Conservation (phyloP, 2,113 vertebrate species). For the Gorsachius goisagi region DNA sequence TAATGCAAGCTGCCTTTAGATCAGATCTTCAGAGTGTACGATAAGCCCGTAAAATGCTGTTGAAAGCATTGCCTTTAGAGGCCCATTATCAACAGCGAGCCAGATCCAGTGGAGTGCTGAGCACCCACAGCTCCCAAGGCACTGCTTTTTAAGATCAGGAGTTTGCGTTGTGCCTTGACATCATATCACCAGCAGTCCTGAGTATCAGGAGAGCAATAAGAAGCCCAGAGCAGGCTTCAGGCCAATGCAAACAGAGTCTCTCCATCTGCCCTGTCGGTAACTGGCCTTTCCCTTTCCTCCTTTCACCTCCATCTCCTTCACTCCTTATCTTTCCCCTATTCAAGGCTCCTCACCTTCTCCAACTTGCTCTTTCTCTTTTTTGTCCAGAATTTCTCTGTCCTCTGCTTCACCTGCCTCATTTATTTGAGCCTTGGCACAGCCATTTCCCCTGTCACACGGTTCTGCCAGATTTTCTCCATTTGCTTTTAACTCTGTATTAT, state of each 20-base stretch:
- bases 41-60: not conserved
- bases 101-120: not conserved
- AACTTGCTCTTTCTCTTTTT: not conserved
- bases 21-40: not conserved
- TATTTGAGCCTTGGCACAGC: not conserved
- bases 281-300: not conserved
- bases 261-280: not conserved
- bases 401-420: not conserved
- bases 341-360: not conserved
- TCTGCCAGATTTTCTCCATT: not conserved
- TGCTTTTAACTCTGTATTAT: not conserved
- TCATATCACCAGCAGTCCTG: not conserved
- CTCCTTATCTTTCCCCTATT: not conserved
- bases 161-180: not conserved
- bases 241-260: not conserved
- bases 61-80: not conserved
- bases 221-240: not conserved
- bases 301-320: not conserved
- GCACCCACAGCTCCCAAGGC: not conserved
- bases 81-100: not conserved
- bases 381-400: not conserved
- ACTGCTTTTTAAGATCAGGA: not conserved
- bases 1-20: not conserved
- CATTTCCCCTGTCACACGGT: not conserved
- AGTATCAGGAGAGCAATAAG: not conserved